Conservation (phyloP, 1,140 invertebrate species). For the Ceratina japonica region DNA sequence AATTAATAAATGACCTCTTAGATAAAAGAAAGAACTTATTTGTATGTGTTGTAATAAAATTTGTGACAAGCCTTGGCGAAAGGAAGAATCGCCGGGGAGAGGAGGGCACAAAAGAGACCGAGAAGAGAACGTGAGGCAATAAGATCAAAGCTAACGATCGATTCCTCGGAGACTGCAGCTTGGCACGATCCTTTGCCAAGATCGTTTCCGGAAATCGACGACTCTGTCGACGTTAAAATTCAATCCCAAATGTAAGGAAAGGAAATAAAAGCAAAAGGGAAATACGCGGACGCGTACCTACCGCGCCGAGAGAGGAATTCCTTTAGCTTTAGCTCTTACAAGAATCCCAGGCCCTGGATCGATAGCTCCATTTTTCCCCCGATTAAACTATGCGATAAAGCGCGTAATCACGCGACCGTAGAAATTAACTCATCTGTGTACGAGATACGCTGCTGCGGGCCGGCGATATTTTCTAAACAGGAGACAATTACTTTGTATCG, state of each 20-base stretch:
- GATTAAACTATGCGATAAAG: not conserved
- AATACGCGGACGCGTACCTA: conserved; percentile 18
- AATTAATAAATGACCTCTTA: not conserved
- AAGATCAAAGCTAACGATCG: conserved; percentile 57
- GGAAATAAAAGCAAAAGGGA: conserved; percentile 20
- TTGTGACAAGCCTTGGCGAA: conserved; percentile 8
- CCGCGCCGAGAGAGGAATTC: conserved; percentile 9
- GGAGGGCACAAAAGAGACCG: conserved; percentile 9
- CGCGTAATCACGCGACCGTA: not conserved
- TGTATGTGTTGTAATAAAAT: conserved; percentile 8
- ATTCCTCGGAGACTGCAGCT: conserved; percentile 61
- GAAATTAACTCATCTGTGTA: not conserved
- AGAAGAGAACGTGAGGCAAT: conserved; percentile 27
- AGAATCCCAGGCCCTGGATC: conserved; percentile 5
- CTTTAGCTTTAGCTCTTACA: not conserved
- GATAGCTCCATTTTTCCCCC: conserved; percentile 3
- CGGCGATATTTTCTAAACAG: not conserved
- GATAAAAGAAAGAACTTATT: not conserved
- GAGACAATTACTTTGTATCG: not conserved
- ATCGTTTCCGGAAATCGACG: conserved; percentile 60
- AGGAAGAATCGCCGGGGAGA: conserved; percentile 5
- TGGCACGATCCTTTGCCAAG: conserved; percentile 57
- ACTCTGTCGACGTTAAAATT: conserved; percentile 49
- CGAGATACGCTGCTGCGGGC: not conserved
- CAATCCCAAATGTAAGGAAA: conserved; percentile 31